Conservation (phyloP, 2,888 invertebrate species). For the Lacanobia oleracea region DNA sequence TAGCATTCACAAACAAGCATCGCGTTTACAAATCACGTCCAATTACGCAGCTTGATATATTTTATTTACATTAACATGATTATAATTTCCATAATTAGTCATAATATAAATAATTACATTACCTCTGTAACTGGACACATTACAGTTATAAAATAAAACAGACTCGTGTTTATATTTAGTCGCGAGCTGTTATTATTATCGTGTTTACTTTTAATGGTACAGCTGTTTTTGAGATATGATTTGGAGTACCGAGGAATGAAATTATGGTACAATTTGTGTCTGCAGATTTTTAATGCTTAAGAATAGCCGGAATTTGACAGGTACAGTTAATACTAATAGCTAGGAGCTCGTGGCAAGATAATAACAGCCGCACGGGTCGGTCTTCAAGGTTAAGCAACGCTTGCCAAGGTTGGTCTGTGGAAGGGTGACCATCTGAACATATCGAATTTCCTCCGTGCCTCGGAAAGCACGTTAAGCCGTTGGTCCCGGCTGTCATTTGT, state of each 20-base stretch:
- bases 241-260: neutral
- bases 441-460: too few species aligned
- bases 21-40: neutral
- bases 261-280: neutral
- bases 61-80: conserved; percentile 32
- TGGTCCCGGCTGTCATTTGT: too few species aligned
- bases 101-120: conserved; percentile 38
- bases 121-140: conserved; percentile 19
- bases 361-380: too few species aligned
- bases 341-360: too few species aligned
- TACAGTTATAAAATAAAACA: conserved; percentile 39
- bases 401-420: too few species aligned
- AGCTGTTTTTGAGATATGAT: conserved; percentile 37
- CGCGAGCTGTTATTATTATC: neutral
- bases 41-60: conserved; percentile 7
- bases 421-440: too few species aligned
- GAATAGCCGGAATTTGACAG: too few species aligned
- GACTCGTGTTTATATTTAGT: conserved; percentile 14
- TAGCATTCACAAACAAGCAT: conserved; percentile 7
- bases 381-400: too few species aligned
- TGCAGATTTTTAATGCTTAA: neutral
- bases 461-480: too few species aligned
- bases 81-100: conserved; percentile 28
- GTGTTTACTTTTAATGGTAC: conserved; percentile 40
- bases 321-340: too few species aligned